Evolutionary conservation across 2,797 vertebrate species (phyloP).

Genomic region (Artibeus lituratus): DNA sequence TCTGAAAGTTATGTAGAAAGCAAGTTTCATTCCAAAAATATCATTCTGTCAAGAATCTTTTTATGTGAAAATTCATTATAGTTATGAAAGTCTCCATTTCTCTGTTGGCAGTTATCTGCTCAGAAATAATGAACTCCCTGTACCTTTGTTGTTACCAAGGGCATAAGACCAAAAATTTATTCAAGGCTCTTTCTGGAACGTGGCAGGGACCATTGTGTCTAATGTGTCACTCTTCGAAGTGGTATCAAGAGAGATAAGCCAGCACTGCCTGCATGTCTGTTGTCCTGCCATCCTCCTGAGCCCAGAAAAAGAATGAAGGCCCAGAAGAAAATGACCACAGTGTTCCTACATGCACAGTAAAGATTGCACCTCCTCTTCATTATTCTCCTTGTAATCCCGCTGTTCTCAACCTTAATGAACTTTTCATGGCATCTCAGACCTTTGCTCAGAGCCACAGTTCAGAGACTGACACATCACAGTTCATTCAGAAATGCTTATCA

Average conservation of each 20-base stretch:
- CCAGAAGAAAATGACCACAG: conserved; percentile 17
- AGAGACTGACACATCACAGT: neutral
- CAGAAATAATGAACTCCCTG: conserved; percentile 65
- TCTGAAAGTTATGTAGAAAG: conserved; percentile 45
- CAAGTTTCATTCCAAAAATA: conserved; percentile 45
- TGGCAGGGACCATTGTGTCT: conserved; percentile 38
- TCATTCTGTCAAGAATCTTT: conserved; percentile 40
- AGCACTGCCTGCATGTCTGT: conserved; percentile 15
- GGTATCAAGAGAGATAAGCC: conserved; percentile 57
- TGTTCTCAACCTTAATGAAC: conserved; percentile 9
- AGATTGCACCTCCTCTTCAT: neutral
- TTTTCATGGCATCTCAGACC: neutral
- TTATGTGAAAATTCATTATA: conserved; percentile 57
- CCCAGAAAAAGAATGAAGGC: conserved; percentile 40
- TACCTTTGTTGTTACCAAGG: conserved; percentile 60
- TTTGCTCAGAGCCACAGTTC: neutral
- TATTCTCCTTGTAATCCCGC: neutral
- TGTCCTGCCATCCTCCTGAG: conserved; percentile 61
- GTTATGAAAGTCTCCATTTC: conserved; percentile 54
- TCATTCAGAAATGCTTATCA: neutral
- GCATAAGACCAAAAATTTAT: conserved; percentile 66
- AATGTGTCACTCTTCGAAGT: conserved; percentile 67
- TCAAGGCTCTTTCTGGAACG: conserved; percentile 31
- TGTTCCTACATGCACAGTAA: neutral
- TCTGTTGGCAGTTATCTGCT: conserved; percentile 26